These are phyloP conservation scores for Colinus virginianus DNA, from an alignment of 2,113 vertebrate species.

Conservation along the genomic window DNA sequence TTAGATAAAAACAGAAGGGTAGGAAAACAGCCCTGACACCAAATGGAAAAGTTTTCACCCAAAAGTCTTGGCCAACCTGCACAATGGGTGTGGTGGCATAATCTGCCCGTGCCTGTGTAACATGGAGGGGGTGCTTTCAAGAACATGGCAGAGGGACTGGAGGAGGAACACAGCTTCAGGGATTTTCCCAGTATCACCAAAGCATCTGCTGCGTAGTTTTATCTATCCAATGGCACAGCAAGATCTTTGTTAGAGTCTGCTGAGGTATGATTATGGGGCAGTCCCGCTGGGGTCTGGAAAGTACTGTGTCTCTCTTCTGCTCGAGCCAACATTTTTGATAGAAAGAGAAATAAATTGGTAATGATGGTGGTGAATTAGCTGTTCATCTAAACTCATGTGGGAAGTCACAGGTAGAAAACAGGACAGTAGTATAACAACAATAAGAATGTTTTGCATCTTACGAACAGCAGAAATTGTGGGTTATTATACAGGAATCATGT, in stretches of 20 bases:
- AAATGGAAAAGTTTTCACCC: background rate
- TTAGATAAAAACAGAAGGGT: background rate
- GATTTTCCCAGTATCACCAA: background rate
- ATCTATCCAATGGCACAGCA: background rate
- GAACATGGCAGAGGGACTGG: background rate
- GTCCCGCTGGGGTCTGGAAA: background rate
- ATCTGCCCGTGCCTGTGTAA: background rate
- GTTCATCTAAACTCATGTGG: background rate
- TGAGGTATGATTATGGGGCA: background rate
- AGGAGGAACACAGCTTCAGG: background rate
- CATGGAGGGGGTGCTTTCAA: background rate
- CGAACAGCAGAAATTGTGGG: background rate
- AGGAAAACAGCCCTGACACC: background rate
- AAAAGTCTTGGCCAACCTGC: background rate
- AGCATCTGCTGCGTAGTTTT: background rate
- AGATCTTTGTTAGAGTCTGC: background rate
- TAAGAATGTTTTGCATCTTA: background rate
- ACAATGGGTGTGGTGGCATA: rapidly evolving
- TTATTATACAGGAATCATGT: background rate
- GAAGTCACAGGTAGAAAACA: background rate
- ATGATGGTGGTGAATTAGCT: background rate
- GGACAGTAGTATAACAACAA: background rate
- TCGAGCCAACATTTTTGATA: background rate
- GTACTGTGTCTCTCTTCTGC: background rate
- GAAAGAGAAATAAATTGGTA: background rate